A percentile compares a stretch with the other conserved stretches of the same genome.
Conservation (phyloP, 1,140 invertebrate species). For the Ceratosolen solmsi region DNA sequence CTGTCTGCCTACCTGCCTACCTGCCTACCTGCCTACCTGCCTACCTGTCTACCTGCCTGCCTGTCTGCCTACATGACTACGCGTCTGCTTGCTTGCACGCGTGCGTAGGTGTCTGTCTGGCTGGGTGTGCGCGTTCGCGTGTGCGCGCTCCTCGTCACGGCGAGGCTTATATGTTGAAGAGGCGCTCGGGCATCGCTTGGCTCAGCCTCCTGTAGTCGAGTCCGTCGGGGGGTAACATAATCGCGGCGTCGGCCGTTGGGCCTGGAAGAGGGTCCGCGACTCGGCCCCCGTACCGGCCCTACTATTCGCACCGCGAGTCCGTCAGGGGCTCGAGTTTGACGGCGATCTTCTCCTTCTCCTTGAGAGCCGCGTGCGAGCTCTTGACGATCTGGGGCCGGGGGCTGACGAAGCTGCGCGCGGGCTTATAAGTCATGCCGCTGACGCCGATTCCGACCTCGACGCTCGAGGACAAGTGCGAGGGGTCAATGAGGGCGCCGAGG, state of each 20-base stretch:
- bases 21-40: no score
- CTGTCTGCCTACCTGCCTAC: neutral
- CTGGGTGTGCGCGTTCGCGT: neutral
- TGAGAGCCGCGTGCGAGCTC: conserved; percentile 71
- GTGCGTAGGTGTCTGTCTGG: no score
- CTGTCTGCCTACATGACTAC: conserved; percentile 31
- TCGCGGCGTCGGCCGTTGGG: conserved; percentile 18
- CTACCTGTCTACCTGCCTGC: neutral
- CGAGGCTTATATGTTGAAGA: conserved; percentile 36
- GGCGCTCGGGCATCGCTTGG: conserved; percentile 50
- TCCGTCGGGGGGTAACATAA: conserved; percentile 29
- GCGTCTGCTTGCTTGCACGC: neutral
- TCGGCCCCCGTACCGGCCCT: conserved; percentile 45
- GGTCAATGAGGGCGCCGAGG: conserved; percentile 69
- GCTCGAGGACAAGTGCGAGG: conserved; percentile 69
- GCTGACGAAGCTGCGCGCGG: conserved; percentile 75
- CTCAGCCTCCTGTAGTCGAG: conserved; percentile 42
- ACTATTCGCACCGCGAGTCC: conserved; percentile 72
- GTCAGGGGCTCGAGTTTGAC: conserved; percentile 71
- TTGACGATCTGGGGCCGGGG: conserved; percentile 78
- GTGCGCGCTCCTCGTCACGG: no score
- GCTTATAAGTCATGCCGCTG: conserved; percentile 80
- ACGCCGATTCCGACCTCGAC: conserved; percentile 77
- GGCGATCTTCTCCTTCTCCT: conserved; percentile 72
- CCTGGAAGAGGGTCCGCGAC: conserved; percentile 43